These are phyloP conservation scores for Megaceryle torquata DNA, from an alignment of 2,113 vertebrate species.

Conservation along the genomic window DNA sequence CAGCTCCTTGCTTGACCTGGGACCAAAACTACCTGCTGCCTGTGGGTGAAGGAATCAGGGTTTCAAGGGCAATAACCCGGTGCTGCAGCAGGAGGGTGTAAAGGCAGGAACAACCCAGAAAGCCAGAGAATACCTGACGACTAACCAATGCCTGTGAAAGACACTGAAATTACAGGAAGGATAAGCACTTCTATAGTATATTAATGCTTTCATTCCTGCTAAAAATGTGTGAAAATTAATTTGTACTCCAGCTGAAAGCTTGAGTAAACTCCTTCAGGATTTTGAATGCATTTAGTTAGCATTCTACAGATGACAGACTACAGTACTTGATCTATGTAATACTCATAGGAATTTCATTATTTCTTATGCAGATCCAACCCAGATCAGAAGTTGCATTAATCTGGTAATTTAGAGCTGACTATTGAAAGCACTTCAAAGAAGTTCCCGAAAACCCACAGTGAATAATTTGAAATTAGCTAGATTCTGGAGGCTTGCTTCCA, in stretches of 20 bases:
- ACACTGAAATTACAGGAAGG: background rate
- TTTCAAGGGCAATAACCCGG: background rate
- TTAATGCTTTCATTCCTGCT: background rate
- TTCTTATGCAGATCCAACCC: background rate
- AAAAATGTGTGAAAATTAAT: background rate
- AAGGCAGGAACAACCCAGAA: background rate
- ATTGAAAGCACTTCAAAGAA: background rate
- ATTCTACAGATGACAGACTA: background rate
- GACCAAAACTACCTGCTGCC: background rate
- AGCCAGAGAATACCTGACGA: background rate
- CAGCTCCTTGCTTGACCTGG: background rate
- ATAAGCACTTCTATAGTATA: background rate
- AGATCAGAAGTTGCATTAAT: background rate
- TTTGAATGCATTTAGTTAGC: background rate
- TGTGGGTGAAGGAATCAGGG: accelerated
- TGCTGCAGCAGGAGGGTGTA: background rate
- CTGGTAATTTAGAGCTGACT: background rate
- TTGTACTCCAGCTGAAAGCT: background rate
- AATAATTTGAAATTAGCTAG: background rate
- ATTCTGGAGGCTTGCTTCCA: background rate
- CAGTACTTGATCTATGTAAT: background rate
- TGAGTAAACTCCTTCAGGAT: background rate
- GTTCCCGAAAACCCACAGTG: background rate
- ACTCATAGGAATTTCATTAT: background rate
- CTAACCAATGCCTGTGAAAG: background rate